Evolutionary conservation across 2,888 invertebrate genomes (phyloP), one percentile per base, ranked within the genome.

Genomic region (Leptura quadrifasciata): DNA sequence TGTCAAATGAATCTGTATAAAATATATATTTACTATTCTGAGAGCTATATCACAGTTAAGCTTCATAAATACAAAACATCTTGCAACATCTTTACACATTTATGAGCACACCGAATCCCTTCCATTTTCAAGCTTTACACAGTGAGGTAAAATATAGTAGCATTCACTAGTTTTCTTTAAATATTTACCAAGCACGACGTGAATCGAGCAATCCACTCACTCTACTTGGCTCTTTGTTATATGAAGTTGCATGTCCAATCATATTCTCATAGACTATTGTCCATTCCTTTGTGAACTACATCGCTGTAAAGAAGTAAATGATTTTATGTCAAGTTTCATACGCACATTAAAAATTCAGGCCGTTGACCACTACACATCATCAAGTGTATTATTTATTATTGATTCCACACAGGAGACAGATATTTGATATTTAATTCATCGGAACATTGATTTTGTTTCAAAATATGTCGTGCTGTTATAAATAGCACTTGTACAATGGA

Each of bases 121-220:
- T 6, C 17, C 10, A 55, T 55, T 55, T 55, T 55, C 55, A 17
- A n/a, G 55, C 10, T 18, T 55, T 55, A 55, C 17, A 55, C 55
- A 9, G 18, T 20, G 18, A 55, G 55, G 55, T 55, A 55, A 55
- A 55, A 18, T 12, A 20, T 18, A 55, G 55, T 1, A 55, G 17
- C 55, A 18, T 20, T 18, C 55, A 55, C 18, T 55, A 55, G n/a
- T 61, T 24, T 61, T 21, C 61, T 20, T 61, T 61, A 61, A 61
- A 61, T 61, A 61, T 61, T 61, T 61, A 61, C 61, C 24, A 61
- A 61, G 61, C 61, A 17, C n/a, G 61, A 27, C 61, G 27, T 21
- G 27, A 61, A 61, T 24, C 61, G 61, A 61, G 61, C 61, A 61
- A 61, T 61, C 61, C 61, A 61, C 61, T 61, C 20, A 24, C 4